phyloP scores from a whole-genome alignment of 2,797 vertebrate genomes.

The Sebastes wilsoni region DNA sequence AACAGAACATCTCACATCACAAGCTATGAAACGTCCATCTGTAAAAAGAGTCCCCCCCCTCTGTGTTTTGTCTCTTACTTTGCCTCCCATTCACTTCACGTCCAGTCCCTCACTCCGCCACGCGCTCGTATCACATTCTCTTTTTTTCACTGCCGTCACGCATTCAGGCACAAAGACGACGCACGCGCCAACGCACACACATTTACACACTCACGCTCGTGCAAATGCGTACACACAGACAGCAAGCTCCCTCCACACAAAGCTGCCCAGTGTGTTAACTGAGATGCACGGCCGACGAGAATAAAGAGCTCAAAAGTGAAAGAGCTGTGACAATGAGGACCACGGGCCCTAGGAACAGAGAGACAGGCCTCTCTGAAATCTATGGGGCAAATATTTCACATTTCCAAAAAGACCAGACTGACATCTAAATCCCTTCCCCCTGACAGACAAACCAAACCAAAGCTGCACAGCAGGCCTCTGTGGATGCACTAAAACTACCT shows the following conservation, averaged over 20 bases:
- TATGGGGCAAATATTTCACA: slow-evolving; percentile 65
- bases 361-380: slow-evolving; percentile 62
- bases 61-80: not conserved
- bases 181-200: not conserved
- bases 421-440: slow-evolving; percentile 34
- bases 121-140: slow-evolving; percentile 16
- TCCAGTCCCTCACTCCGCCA: slow-evolving; percentile 5
- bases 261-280: slow-evolving; percentile 73
- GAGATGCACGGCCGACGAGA: slow-evolving; percentile 59
- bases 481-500: not conserved
- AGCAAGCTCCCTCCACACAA: slow-evolving; percentile 48
- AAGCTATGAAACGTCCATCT: not conserved
- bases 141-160: slow-evolving; percentile 19
- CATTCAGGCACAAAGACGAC: slow-evolving; percentile 20
- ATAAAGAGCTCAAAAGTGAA: slow-evolving; percentile 72
- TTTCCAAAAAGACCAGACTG: slow-evolving; percentile 32
- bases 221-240: slow-evolving; percentile 24
- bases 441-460: not conserved
- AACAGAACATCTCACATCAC: not conserved
- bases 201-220: slow-evolving; percentile 1
- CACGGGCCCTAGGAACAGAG: slow-evolving; percentile 57
- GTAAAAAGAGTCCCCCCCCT: not conserved
- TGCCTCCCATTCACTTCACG: not conserved
- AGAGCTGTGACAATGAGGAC: slow-evolving; percentile 63
- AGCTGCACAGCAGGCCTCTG: slow-evolving; percentile 9